Evolutionary conservation across 2,888 invertebrate genomes (phyloP), one percentile per base, ranked within the genome.

Genomic region (Zele albiditarsus): DNA sequence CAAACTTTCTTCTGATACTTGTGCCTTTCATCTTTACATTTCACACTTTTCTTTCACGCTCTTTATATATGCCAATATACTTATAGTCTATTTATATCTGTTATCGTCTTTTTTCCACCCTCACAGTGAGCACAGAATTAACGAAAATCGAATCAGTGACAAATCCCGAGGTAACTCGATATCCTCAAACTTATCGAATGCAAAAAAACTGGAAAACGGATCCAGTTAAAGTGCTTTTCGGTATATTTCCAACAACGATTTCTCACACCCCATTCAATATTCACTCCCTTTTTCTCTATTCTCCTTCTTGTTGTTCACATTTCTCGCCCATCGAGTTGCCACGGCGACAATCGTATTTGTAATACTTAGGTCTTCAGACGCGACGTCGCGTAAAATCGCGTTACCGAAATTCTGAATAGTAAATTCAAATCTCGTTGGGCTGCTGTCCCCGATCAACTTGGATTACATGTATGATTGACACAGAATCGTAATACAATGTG

Each of bases 381-480:
- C 82, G 84, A 83, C 84, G 83, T 83, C 78, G 83, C 84, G 83
- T 87, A 81, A 87, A 88, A 88, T 88, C 86, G 83, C 80, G 82
- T 88, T 88, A 88, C 80, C 80, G 78, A 79, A 83, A 83, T 82
- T 82, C 80, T 72, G 85, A 86, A 87, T 87, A 87, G 87, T 85
- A 84, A 87, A 88, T 88, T 88, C 82, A 82, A 83, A 82, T 84
- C 80, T 72, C 71, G 76, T 53, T 8, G 20, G 2, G 53, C 20
- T 71, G 67, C 78, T 60, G 46, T 23, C 71, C 46, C 74, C 42
- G 46, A 75, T 73, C 74, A 73, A 72, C 68, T 76, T 42, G 62
- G 33, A 49, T 78, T 75, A 60, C 46, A 20, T 53, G 1, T n/a
- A 46, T 46, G 46, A 53, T 20, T 20, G 20, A 23, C 20, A 53